Percentiles rank a stretch among this genome's conserved stretches.
These are phyloP conservation scores for Disparrhopalites patrizii DNA, from an alignment of 2,888 invertebrate species.

Conservation along the genomic window DNA sequence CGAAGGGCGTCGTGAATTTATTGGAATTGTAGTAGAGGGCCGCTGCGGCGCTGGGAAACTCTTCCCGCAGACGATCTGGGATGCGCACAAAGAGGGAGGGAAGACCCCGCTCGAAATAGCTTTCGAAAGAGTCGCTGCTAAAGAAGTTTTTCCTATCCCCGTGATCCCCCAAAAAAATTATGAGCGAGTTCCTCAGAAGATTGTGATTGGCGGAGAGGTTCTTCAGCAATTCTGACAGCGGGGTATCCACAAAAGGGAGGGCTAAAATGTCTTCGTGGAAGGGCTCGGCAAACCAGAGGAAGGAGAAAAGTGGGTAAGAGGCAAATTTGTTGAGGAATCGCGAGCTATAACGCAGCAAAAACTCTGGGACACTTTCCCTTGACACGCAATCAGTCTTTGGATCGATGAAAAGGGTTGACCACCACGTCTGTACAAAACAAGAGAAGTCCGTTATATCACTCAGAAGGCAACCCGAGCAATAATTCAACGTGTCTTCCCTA, in stretches of 20 bases:
- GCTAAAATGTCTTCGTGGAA: conserved; percentile 68
- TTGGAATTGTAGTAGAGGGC: conserved; percentile 61
- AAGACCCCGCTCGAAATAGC: conserved; percentile 67
- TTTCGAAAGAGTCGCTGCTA: conserved; percentile 63
- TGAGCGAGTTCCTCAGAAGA: conserved; percentile 61
- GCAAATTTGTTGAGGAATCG: conserved; percentile 65
- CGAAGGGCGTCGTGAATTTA: conserved; percentile 69
- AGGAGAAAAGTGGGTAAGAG: conserved; percentile 63
- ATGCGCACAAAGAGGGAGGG: conserved; percentile 68
- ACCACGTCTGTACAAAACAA: no score
- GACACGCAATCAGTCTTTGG: conserved; percentile 16
- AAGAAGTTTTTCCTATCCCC: conserved; percentile 70
- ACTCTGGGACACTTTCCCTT: conserved; percentile 52
- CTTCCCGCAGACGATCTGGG: conserved; percentile 60
- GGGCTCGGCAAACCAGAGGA: conserved; percentile 75
- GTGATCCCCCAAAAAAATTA: conserved; percentile 71
- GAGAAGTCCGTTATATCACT: no score
- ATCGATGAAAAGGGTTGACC: no score
- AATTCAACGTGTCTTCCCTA: no score
- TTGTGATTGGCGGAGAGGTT: conserved; percentile 59
- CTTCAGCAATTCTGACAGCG: conserved; percentile 59
- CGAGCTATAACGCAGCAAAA: conserved; percentile 64
- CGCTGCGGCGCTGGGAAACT: conserved; percentile 56
- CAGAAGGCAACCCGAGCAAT: no score
- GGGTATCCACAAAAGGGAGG: conserved; percentile 64